Evolutionary conservation across 2,888 invertebrate species (phyloP), one percentile per base, ranked within the genome.

Genomic region (Tuta absoluta): DNA sequence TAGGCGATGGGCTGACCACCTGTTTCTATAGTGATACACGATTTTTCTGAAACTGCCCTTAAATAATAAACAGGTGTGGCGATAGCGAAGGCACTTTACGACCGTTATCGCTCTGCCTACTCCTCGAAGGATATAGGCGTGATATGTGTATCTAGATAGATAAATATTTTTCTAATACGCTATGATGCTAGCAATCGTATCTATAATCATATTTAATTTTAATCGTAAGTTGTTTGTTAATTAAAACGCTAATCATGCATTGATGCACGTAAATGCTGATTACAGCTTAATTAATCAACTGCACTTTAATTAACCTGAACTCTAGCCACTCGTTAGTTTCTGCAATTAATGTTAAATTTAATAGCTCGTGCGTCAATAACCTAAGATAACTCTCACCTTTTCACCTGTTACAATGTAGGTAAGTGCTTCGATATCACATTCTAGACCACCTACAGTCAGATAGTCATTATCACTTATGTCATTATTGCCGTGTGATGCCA

Each of bases 381-480:
- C 51, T 53, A 53, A n/a, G 23, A 53, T 53, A 53, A 53, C 51
- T 10, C 57, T 19, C 33, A 38, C 37, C 57, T 48, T 48, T 65
- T 1, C 45, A 57, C 48, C 41, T 62, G 41, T 63, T 62, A 53
- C 62, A 65, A 38, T 48, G 57, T 56, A 24, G 17, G 49, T 38
- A 33, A 12, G 7, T 56, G 23, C 21, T 23, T 49, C 49, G 23
- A 12, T 19, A 49, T 23, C 51, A 23, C 19, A 33, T n/a, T 24
- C n/a, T 33, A 56, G 33, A 56, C 56, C 33, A 56, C 28, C 56
- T 11, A 41, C 59, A 38, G 12, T 12, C 19, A 51, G 8, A 48
- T 48, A 48, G 19, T n/a, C 2, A 7, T 5, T 10, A 8, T 1
- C 14, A 41, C 41, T 14, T 41, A 14, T 41, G 12, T 8, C 8